phyloP scores from a whole-genome alignment of 92 coral and sea anemone genomes.

The Siderastrea siderea region DNA sequence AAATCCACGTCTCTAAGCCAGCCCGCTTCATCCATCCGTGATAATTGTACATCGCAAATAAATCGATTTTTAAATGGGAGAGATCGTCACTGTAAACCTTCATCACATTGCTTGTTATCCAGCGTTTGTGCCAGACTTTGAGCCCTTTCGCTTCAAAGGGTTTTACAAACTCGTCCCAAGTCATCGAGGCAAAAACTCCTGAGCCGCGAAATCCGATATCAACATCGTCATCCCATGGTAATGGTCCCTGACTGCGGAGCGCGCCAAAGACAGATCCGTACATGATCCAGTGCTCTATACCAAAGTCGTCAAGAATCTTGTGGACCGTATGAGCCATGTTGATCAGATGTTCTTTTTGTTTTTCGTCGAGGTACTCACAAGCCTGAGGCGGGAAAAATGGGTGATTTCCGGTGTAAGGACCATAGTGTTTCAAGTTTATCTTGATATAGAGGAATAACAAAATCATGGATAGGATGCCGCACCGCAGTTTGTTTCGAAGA shows the following conservation, averaged over 20 bases:
- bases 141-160: constrained; percentile 47
- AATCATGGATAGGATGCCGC: not conserved
- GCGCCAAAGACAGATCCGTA: constrained; percentile 71
- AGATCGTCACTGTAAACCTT: constrained; percentile 13
- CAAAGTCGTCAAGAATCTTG: constrained; percentile 46
- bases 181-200: constrained; percentile 34
- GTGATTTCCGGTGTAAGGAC: constrained; percentile 35
- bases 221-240: constrained; percentile 61
- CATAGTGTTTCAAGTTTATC: constrained; percentile 20
- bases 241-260: constrained; percentile 43
- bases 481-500: too few species aligned
- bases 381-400: constrained; percentile 26
- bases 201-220: constrained; percentile 58
- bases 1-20: constrained; percentile 13
- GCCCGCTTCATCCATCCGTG: constrained; percentile 10
- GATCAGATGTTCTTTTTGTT: constrained; percentile 39
- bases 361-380: not conserved
- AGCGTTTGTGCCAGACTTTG: constrained; percentile 18
- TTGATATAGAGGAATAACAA: not conserved
- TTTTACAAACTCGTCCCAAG: constrained; percentile 23
- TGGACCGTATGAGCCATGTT: constrained; percentile 52
- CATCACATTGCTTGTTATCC: constrained; percentile 42
- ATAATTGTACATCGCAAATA: constrained; percentile 5
- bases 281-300: constrained; percentile 59
- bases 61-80: constrained; percentile 8